Conservation (phyloP, 2,113 vertebrate species). For the Crotalus helleri region DNA sequence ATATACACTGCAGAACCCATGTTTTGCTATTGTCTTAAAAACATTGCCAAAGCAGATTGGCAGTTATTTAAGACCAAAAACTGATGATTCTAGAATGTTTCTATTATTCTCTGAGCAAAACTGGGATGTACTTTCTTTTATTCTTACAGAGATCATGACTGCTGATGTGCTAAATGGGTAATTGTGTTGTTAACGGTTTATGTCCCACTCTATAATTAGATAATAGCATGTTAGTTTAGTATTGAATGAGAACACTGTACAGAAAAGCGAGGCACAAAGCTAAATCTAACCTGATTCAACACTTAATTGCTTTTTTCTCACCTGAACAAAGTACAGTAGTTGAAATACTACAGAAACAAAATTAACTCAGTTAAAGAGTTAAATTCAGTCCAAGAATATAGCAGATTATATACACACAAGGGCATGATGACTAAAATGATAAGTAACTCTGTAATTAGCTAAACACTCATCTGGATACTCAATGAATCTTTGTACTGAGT, state of each 20-base stretch:
- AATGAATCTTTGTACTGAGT: background rate
- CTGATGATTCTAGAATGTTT: background rate
- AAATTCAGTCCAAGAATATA: background rate
- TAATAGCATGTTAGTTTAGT: conserved; percentile 10
- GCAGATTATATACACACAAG: background rate
- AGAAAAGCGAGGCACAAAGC: background rate
- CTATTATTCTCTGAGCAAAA: background rate
- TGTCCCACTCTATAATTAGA: conserved; percentile 47
- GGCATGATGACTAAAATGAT: background rate
- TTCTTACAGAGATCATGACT: conserved; percentile 40
- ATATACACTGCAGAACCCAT: background rate
- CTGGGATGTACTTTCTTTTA: background rate
- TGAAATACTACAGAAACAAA: background rate
- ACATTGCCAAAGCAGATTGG: background rate
- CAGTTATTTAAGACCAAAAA: background rate
- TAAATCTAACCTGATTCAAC: background rate
- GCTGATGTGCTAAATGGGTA: conserved; percentile 23
- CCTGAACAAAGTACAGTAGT: background rate
- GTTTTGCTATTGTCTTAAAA: background rate
- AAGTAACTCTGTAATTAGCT: background rate
- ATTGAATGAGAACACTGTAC: conserved; percentile 42
- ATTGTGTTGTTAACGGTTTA: conserved; percentile 21
- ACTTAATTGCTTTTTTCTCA: background rate
- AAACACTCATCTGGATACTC: background rate
- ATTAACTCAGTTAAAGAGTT: background rate